Base-by-base conservation (phyloP, 2,113 vertebrate genomes). In the Acanthisitta chloris region DNA sequence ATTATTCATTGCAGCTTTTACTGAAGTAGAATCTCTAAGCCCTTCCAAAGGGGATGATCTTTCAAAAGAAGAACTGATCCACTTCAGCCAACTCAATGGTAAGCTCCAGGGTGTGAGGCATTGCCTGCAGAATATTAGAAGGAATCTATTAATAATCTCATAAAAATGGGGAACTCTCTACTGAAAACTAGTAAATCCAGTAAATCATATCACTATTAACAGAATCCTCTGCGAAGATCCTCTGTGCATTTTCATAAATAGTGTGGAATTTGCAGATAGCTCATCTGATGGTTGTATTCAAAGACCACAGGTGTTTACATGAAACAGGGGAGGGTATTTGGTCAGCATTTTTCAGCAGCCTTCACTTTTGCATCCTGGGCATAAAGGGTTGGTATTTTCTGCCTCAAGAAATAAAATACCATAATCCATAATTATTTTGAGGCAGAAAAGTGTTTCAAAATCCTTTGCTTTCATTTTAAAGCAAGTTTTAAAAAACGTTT, bases 81-180 rank as follows among this genome's bases (percentile, higher is more conserved):
- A 98, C 97, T 98, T 99, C 94, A 98, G 97, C 98, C 98, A 98
- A 76, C 98, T 99, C 43, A 91, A 98, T 96, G 98, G 99, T 99
- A 98, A 99, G 98, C 69, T 93, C 66, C 81, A 62, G 52, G 57
- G 34, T 46, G 14, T 54, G n/a, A 72, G 31, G 18, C 33, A 77
- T 91, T 88, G 78, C 45, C 36, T 91, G 17, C 25, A 74, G 48
- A 45, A 24, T 72, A 24, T 28, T 46, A 43, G 19, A 51, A 52
- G 45, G 17, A 57, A 24, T 55, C 34, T 86, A 0, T 58, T 84
- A n/a, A 57, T 72, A 59, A 62, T 16, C 26, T 65, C 6, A 1
- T 66, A 55, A 80, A 93, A 85, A 90, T 26, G 19, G 25, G 6
- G 48, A 72, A 8, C 13, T 49, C 15, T 76, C 18, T 85, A 90